Base-by-base conservation (phyloP, 2,113 vertebrate species). In the Microcebus lehilahytsara region DNA sequence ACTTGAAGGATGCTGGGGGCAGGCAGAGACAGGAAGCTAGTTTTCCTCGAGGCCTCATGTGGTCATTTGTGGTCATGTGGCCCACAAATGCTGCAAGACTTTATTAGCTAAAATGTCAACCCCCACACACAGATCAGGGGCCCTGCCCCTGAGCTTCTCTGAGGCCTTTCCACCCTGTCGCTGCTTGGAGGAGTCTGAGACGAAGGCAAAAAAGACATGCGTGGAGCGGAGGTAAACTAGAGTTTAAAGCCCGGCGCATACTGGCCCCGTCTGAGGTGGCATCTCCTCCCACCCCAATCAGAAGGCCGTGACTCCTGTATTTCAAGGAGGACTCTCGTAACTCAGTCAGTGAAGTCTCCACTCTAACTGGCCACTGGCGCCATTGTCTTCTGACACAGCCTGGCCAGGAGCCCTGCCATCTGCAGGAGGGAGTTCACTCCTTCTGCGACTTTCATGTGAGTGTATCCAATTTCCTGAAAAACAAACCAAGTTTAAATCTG, bases 381-480 rank as follows among this genome's bases (percentile, higher is more conserved):
- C 51, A 98, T 97, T 0, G 99, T 99, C 98, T 99, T 99, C 97
- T 99, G 99, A 96, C 99, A 99, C 14, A 99, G 99, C 53, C 99
- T 98, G 46, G 98, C 99, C 96, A 99, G 98, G 84, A 99, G 98
- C 10, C 99, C 99, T 0, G 99, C 99, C 99, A 99, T 99, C 97
- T 99, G 99, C 86, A 99, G 97, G 5, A 99, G 99, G 0, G 99
- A 99, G 98, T 99, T 99, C 32, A 99, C 99, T 0, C 99, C 99
- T 97, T 99, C 99, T 0, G 98, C 98, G 86, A 99, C 98, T 89
- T 99, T 99, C 99, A 99, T 99, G 58, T 99, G 99, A 0, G 99
- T 99, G 97, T 99, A 99, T 6, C 99, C 99, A 0, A 99, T 99
- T 95, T 99, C 99, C 99, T 99, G 98, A 19, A 85, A 89, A 56